Evolutionary conservation across 2,797 vertebrate genomes (phyloP).

Genomic region (Sebastes baramenuke): DNA sequence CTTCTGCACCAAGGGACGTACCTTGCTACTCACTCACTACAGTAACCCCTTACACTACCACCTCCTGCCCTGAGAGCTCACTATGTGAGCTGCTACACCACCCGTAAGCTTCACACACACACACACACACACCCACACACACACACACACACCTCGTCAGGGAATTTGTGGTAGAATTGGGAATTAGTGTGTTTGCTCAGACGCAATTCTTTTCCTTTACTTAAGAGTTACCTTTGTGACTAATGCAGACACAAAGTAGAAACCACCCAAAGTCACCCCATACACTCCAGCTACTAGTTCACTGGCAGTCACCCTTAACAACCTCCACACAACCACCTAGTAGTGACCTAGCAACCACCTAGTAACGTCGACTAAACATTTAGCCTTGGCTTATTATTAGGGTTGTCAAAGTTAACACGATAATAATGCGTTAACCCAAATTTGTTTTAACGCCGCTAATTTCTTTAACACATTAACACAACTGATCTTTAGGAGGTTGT

Average conservation of each 20-base stretch:
- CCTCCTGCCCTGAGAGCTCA: background rate
- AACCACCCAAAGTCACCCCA: background rate
- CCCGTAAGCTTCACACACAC: conserved; percentile 55
- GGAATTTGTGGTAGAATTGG: background rate
- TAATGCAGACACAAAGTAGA: background rate
- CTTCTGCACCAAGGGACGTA: conserved; percentile 26
- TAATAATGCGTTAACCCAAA: too few species aligned
- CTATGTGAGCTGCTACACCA: conserved; percentile 71
- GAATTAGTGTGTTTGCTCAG: background rate
- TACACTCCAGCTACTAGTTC: background rate
- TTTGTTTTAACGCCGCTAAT: too few species aligned
- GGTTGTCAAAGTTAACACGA: too few species aligned
- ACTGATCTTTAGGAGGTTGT: too few species aligned
- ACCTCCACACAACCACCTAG: background rate
- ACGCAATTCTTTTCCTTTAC: background rate
- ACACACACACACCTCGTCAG: background rate
- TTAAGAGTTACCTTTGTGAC: background rate
- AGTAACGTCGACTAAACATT: too few species aligned
- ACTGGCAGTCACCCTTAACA: background rate
- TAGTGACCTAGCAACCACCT: too few species aligned
- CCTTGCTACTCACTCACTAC: conserved; percentile 11
- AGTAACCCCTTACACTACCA: rapidly evolving
- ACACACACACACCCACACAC: background rate
- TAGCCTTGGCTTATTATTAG: too few species aligned
- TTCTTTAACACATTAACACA: too few species aligned